These are phyloP conservation scores for Eugnorisma glareosa DNA, from an alignment of 2,888 invertebrate species.

Conservation along the genomic window DNA sequence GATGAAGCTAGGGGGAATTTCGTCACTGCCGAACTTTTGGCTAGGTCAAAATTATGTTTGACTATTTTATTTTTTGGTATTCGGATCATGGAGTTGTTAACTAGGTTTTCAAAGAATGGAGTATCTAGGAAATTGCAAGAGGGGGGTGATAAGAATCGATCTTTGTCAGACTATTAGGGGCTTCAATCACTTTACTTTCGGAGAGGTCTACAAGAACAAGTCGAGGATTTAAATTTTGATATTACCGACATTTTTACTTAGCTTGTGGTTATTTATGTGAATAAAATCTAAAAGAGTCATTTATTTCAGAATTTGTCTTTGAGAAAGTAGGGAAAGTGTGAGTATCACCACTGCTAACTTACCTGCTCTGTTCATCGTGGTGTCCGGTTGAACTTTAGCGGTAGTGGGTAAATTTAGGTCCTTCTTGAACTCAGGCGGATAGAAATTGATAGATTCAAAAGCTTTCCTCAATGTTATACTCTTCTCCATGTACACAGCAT, in stretches of 20 bases:
- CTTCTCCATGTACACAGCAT: neutral
- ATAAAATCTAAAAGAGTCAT: slow-evolving; percentile 2
- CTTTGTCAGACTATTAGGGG: neutral
- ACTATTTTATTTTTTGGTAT: too few species aligned
- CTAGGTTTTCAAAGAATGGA: too few species aligned
- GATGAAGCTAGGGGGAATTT: too few species aligned
- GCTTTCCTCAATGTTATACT: slow-evolving; percentile 2
- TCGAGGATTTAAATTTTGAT: slow-evolving; percentile 19
- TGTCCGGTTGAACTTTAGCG: too few species aligned
- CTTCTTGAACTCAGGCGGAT: slow-evolving; percentile 16
- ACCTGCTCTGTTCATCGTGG: too few species aligned
- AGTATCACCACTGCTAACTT: neutral
- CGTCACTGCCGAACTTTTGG: too few species aligned
- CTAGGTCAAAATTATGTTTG: too few species aligned
- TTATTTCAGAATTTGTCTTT: neutral
- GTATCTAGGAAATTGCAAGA: slow-evolving; percentile 6
- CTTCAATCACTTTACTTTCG: slow-evolving; percentile 12
- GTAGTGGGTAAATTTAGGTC: too few species aligned
- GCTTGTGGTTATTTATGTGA: neutral
- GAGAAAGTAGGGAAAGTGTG: neutral
- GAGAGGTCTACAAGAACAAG: slow-evolving; percentile 10
- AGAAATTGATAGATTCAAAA: slow-evolving; percentile 15
- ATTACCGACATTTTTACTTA: slow-evolving; percentile 19
- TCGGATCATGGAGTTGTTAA: too few species aligned
- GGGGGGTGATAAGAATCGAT: slow-evolving; percentile 9